Evolutionary conservation across 2,797 vertebrate species (phyloP).

Genomic region (Nyctalus aviator): DNA sequence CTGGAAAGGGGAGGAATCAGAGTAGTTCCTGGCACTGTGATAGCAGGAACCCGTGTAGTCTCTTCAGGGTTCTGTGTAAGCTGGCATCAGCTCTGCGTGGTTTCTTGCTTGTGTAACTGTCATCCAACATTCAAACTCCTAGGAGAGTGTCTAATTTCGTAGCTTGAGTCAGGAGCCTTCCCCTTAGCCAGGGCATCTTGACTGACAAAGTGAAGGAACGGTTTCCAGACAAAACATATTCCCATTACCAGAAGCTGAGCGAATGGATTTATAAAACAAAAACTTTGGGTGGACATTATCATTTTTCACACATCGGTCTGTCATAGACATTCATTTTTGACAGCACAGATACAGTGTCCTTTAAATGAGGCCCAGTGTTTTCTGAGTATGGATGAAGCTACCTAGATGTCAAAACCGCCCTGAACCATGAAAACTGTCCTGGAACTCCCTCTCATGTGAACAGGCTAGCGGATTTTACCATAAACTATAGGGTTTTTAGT

Average conservation of each 20-base stretch:
- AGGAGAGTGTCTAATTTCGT: background rate
- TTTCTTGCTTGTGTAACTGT: background rate
- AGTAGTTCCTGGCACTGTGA: background rate
- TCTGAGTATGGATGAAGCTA: background rate
- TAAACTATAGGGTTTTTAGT: background rate
- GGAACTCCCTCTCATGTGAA: background rate
- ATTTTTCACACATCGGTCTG: conserved; percentile 1
- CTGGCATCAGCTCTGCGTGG: background rate
- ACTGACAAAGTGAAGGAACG: background rate
- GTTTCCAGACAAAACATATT: background rate
- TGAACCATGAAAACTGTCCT: background rate
- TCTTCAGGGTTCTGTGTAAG: background rate
- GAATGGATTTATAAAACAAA: conserved; percentile 43
- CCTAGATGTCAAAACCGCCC: conserved; percentile 42
- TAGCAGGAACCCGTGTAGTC: background rate
- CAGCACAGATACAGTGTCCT: background rate
- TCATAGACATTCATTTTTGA: conserved; percentile 25
- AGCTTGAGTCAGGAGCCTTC: background rate
- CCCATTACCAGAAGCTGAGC: conserved; percentile 25
- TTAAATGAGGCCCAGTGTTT: conserved; percentile 38
- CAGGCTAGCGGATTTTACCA: background rate
- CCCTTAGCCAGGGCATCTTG: background rate
- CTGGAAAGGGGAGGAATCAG: background rate
- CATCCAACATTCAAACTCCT: background rate
- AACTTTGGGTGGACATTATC: background rate